Percentiles rank a stretch among this genome's conserved stretches.
Evolutionary conservation across 2,888 invertebrate genomes (phyloP).

Genomic region (Lepeophtheirus nordmannii): DNA sequence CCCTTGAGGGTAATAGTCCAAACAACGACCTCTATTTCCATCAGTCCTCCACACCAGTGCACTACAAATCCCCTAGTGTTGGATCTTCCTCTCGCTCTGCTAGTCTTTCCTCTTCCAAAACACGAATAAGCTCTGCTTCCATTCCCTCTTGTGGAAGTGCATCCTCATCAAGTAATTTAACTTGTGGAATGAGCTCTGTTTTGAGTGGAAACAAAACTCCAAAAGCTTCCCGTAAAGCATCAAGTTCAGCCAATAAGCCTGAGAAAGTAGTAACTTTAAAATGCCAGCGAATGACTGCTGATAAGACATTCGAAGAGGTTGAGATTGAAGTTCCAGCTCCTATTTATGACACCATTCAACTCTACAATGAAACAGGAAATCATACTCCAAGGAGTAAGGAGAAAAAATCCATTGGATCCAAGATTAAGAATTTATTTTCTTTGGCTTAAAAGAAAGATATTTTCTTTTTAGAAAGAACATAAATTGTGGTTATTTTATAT

Average conservation of each 20-base stretch:
- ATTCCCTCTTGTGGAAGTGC: conserved; percentile 10
- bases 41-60: too few relatives aligned
- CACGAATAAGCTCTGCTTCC: conserved; percentile 5
- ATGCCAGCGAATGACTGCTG: conserved; percentile 24
- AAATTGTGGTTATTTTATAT: too few relatives aligned
- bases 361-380: conserved; percentile 23
- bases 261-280: conserved; percentile 24
- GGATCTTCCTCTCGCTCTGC: conserved; percentile 19
- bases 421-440: conserved; percentile 21
- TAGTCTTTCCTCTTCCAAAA: conserved; percentile 16
- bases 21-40: not conserved
- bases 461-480: too few relatives aligned
- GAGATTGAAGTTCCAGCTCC: conserved; percentile 24
- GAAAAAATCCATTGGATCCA: conserved; percentile 15
- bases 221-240: not conserved
- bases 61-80: conserved; percentile 13
- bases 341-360: conserved; percentile 24
- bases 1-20: not conserved
- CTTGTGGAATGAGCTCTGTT: not conserved
- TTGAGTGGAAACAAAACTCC: conserved; percentile 20
- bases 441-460: not conserved
- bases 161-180: not conserved
- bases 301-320: conserved; percentile 23
- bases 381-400: conserved; percentile 16
- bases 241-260: not conserved